Evolutionary conservation across 2,113 vertebrate genomes (phyloP), one percentile per base, ranked within the genome.

Genomic region (Isichthys henryi): DNA sequence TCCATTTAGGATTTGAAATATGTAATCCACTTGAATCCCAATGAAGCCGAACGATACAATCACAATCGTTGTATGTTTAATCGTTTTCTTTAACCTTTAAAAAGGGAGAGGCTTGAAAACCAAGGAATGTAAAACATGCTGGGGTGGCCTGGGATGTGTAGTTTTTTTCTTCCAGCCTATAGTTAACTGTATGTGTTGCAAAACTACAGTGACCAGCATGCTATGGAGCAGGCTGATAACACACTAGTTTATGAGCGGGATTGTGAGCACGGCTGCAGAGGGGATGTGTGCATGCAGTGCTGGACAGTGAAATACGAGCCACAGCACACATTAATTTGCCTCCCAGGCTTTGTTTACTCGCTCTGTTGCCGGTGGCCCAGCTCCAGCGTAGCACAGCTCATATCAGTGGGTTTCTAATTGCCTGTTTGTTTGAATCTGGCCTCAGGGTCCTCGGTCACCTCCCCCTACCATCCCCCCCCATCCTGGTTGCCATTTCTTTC

Each of bases 21-120:
- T 93, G 91, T 95, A 96, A 96, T 96, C 95, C 96, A 95, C 92
- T 95, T 95, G 94, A 95, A 95, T 93, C 91, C 93, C 94, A 96
- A 93, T 91, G 90, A 95, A 96, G 94, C 93, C 92, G 93, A 95
- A 95, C 93, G 93, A 39, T 86, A 27, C 93, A 93, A 93, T 89
- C 50, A n/a, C 6, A 84, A 53, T 92, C 92, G 91, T 77, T 89
- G 87, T 80, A 91, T 92, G 89, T 93, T 91, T 92, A 93, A 94
- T 94, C 91, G 93, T 93, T 94, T 92, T 89, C 89, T 91, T 92
- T 88, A 91, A 91, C 91, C 8, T 92, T 87, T 92, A 85, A 45
- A 91, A 91, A 88, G 53, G 50, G 35, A 83, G 53, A 49, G 31
- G 43, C 21, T 39, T 35, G 48, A 83, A 39, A 82, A 89, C 5